These are phyloP conservation scores for Pyrrhia umbra DNA, from an alignment of 2,888 invertebrate genomes.

Conservation along the genomic window DNA sequence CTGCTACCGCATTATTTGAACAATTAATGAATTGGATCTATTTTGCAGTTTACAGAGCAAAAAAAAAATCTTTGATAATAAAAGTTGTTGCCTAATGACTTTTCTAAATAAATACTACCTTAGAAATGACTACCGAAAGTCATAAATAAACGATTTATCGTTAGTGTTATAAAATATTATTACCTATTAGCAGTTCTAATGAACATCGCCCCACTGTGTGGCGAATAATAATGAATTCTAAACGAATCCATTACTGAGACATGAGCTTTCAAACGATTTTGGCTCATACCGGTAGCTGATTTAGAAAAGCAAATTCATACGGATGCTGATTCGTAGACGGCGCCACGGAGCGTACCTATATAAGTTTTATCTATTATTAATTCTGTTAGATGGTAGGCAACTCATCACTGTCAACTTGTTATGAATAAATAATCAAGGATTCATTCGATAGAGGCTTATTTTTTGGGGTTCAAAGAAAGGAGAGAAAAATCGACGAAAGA, in stretches of 20 bases:
- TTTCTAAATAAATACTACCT: slow-evolving; percentile 6
- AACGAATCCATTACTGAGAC: slow-evolving; percentile 43
- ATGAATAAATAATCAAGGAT: slow-evolving; percentile 48
- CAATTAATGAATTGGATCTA: not conserved
- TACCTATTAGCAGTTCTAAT: slow-evolving; percentile 26
- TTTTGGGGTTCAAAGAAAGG: not conserved
- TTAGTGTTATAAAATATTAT: slow-evolving; percentile 12
- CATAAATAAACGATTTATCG: slow-evolving; percentile 14
- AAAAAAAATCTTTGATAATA: not conserved
- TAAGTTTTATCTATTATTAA: slow-evolving; percentile 49
- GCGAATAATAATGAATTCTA: slow-evolving; percentile 41
- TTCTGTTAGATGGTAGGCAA: slow-evolving; percentile 50
- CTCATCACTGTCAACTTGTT: slow-evolving; percentile 51
- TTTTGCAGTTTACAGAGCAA: not conserved
- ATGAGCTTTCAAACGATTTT: slow-evolving; percentile 46
- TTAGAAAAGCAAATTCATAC: slow-evolving; percentile 51
- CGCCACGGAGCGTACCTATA: slow-evolving; percentile 67
- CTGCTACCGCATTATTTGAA: not conserved
- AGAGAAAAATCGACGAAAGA: not conserved
- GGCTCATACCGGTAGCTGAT: slow-evolving; percentile 44
- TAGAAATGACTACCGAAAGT: not conserved
- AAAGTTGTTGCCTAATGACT: not conserved
- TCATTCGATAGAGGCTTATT: slow-evolving; percentile 7
- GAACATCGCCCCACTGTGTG: slow-evolving; percentile 6
- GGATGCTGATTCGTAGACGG: slow-evolving; percentile 43